Evolutionary conservation across 2,797 vertebrate species (phyloP).

Genomic region (Sebastes nivosus): DNA sequence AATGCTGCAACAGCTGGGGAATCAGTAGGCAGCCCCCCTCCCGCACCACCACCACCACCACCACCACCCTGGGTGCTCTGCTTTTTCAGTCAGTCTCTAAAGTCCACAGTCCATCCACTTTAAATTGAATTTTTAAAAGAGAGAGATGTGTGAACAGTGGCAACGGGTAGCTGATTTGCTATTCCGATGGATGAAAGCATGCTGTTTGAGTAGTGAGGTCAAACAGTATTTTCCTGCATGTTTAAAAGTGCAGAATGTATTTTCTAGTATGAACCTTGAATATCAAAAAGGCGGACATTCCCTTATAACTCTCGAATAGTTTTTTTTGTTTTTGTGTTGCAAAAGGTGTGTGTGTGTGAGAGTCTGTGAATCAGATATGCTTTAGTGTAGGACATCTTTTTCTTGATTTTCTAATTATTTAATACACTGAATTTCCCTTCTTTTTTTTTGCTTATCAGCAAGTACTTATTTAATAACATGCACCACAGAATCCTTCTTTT

Average conservation of each 20-base stretch:
- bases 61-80: not conserved
- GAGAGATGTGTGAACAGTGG: constrained; percentile 5
- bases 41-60: not conserved
- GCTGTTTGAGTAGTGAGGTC: constrained; percentile 2
- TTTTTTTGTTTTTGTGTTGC: not conserved
- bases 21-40: constrained; percentile 16
- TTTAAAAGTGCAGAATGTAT: not conserved
- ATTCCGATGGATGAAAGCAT: not conserved
- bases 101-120: constrained; percentile 39
- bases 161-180: constrained; percentile 13
- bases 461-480: not conserved
- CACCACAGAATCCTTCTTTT: not conserved
- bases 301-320: not conserved
- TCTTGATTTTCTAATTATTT: not conserved
- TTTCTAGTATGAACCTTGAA: not conserved
- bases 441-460: not conserved
- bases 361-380: not conserved
- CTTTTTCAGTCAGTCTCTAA: constrained; percentile 31
- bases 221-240: not conserved
- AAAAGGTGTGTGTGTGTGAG: not conserved
- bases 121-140: constrained; percentile 10
- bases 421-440: not conserved
- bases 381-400: not conserved
- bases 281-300: not conserved
- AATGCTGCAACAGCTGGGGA: constrained; percentile 57